Evolutionary conservation across 2,113 vertebrate species (phyloP), one percentile per base, ranked within the genome.

Genomic region (Strix aluco): DNA sequence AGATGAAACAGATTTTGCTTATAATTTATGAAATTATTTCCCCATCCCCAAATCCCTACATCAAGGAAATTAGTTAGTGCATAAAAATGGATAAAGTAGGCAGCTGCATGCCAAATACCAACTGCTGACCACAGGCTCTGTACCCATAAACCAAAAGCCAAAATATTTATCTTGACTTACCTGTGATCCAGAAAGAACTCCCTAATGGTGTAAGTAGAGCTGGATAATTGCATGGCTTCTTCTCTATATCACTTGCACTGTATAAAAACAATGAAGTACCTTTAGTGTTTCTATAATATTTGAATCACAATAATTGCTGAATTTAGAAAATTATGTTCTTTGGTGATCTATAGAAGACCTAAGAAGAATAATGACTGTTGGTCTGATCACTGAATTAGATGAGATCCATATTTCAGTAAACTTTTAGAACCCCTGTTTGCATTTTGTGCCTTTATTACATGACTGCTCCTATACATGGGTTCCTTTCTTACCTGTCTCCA

Each of bases 1-100:
- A 94, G 96, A 93, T 86, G 92, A 93, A 96, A 65, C 32, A 96
- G 80, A 80, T 86, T 15, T 69, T 79, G 61, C 84, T 88, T 75
- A 96, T 86, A 96, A 93, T 94, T 92, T 92, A 67, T 73, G 46
- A 97, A 97, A 97, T 97, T 97, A 97, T 96, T 97, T 96, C 91
- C 74, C 74, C 16, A 18, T 86, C 61, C 81, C 47, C 55, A 96
- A 97, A 97, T 95, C 96, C 91, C 81, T 92, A 87, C 93, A 96
- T 96, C 94, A 97, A 95, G 94, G 80, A 97, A 97, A 97, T 97
- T 52, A 96, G 30, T 95, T 88, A 88, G 63, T 77, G 49, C 77
- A 79, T 80, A 92, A 95, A 95, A 96, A 87, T 46, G 81, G 92
- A 96, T 95, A 87, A 87, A 96, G 62, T 17, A 67, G 87, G 80